phyloP scores from a whole-genome alignment of 1,140 invertebrate species.

The Pinna nobilis region DNA sequence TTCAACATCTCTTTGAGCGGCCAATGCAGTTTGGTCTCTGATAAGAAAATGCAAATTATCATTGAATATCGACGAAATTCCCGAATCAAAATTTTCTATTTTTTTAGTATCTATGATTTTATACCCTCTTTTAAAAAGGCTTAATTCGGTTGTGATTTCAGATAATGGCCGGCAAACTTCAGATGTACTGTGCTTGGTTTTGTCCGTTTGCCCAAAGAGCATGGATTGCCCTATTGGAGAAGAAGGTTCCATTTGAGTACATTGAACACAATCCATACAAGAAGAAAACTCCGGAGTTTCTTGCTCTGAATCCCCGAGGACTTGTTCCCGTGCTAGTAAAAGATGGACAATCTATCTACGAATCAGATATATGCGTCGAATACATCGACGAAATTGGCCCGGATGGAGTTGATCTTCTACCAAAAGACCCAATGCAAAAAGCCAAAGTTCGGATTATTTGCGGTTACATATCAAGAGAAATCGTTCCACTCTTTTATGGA shows the following conservation, averaged over 20 bases:
- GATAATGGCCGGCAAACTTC: background rate
- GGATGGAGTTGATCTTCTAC: constrained; percentile 38
- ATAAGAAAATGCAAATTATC: too few species aligned
- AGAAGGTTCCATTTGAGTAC: constrained; percentile 56
- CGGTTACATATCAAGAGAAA: constrained; percentile 51
- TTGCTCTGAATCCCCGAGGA: constrained; percentile 56
- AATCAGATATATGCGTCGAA: constrained; percentile 56
- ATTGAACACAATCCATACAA: constrained; percentile 60
- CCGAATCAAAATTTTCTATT: too few species aligned
- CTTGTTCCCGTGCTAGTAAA: constrained; percentile 54
- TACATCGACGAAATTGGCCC: constrained; percentile 57
- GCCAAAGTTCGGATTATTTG: constrained; percentile 47
- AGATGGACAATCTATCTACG: constrained; percentile 54
- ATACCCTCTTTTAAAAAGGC: too few species aligned
- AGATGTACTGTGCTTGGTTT: constrained; percentile 59
- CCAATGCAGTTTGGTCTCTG: too few species aligned
- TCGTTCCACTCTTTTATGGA: constrained; percentile 48
- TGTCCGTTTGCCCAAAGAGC: constrained; percentile 63
- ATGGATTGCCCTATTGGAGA: constrained; percentile 60
- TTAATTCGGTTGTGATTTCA: too few species aligned
- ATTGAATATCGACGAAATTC: too few species aligned
- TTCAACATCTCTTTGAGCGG: too few species aligned
- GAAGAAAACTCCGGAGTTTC: constrained; percentile 54
- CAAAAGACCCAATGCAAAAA: constrained; percentile 48
- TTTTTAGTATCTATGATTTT: too few species aligned